Base-by-base conservation (phyloP, 2,888 invertebrate species). In the Euplagia quadripunctaria region DNA sequence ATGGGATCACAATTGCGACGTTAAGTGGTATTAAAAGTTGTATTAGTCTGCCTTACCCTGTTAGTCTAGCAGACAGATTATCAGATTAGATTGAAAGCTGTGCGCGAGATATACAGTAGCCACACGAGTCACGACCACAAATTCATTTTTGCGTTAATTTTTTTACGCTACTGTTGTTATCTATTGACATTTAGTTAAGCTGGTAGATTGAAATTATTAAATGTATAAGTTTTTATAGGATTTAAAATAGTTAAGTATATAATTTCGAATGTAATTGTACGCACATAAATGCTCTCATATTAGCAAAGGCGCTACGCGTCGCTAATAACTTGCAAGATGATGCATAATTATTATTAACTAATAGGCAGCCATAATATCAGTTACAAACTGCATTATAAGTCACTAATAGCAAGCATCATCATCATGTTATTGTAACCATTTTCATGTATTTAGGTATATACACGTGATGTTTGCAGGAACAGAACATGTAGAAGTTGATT, bases 11-110 rank as follows among this genome's bases (percentile, higher is more conserved):
- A 31, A 31, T 61, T 31, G 31, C 12, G 61, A 14, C 11, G 20
- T 61, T 61, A 61, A 31, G 31, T 61, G 61, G 61, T 46, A 12
- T 58, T 20, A 58, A 68, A 58, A 58, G 6, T 61, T 14, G 12
- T 61, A 61, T 61, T 2, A 61, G 31, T 14, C 31, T 61, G 61
- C 14, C 20, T 64, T 64, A 43, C 4, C 9, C 31, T 61, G 31
- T 31, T 61, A 61, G 61, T 31, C 12, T 61, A 61, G 61, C 31
- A 61, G 61, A 31, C 31, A 31, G 61, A 61, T 61, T 61, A 61
- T 61, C 61, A 61, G 61, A 61, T 61, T 31, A 61, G 61, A 61
- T 61, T 61, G 61, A 61, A 61, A 61, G 7, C 14, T 31, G 14
- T 20, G n/a, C 31, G 61, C 20, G 14, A 61, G 31, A 7, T 61